Base-by-base conservation (phyloP, 1,140 invertebrate species). In the Sitodiplosis mosellana region DNA sequence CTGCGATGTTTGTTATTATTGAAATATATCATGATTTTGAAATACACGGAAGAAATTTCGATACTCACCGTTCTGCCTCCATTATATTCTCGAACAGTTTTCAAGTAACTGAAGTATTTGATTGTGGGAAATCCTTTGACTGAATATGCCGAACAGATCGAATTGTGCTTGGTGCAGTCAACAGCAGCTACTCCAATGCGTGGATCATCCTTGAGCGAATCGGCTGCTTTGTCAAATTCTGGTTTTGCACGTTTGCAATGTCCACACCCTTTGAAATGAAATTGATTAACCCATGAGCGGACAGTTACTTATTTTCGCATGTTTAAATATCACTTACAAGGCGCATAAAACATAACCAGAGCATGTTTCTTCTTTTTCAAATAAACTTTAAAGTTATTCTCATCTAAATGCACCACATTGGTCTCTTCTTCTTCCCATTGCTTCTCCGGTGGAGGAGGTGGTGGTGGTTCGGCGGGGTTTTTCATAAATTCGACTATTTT, bases 171-270 rank as follows among this genome's bases (percentile, higher is more conserved):
- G 2, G 86, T 90, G 58, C 87, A 92, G 65, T 91, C 87, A 1
- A 91, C 75, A 11, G 86, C 88, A 4, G 74, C 83, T 64, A 88
- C 83, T 14, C 77, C 74, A 7, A 87, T 73, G 66, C 81, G 74
- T 8, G 76, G 67, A 59, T 83, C 77, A 51, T 82, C 77, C 33
- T 77, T 78, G 53, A 86, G 77, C 33, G 71, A 61, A 44, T 77
- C 77, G 8, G 88, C 87, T 4, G 87, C 84, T 37, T 69, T 69
- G 15, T 71, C 74, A 58, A 83, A 87, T 64, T 90, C 84, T 14
- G 87, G 87, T 63, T 92, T 91, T 0, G 85, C 78, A 54, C 76
- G 78, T 59, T 90, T 91, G 60, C 88, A 92, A 63, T 91, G 87
- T 7, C 87, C 87, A 66, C 88, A 92, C 87, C 87, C 11, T 19